Evolutionary conservation across 2,888 invertebrate species (phyloP), one percentile per base, ranked within the genome.

Genomic region (Drosophila quinaria): DNA sequence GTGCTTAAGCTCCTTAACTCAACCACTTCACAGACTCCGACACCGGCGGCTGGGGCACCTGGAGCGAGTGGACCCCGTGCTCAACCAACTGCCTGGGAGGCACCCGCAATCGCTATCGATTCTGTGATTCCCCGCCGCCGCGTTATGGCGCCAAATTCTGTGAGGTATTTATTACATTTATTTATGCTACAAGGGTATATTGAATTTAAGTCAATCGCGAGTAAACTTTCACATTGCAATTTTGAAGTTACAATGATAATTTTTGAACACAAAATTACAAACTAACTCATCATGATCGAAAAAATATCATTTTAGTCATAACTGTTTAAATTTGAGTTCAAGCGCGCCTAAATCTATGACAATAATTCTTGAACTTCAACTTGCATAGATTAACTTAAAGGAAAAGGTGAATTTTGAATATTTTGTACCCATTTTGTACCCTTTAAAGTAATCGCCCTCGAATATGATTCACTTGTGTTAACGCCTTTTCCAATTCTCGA

Each of bases 101-200:
- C 0, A 96, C 96, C 15, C 94, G 96, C 71, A 97, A 95, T 91
- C 94, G 98, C 15, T 97, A 97, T 92, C 94, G 98, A 78, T 96
- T 97, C 93, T 98, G 98, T 90, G 97, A 97, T 92, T 96, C 96
- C 0, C 98, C 98, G 0, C 96, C 97, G 0, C 97, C 98, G 0
- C 94, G 96, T 44, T 97, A 97, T 89, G 97, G 97, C 1, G 97
- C 97, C 11, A 96, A 96, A 91, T 97, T 96, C 92, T 98, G 98
- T 90, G 96, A 97, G 95, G 97, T 97, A 55, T 10, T 76, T 81
- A 67, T 51, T 8, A 25, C n/a, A n/a, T 19, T 58, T 22, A 9
- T 33, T 13, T 8, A 33, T 22, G 59, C 22, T 29, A 8, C 29
- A 29, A 29, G 29, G 1, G 29, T 29, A 1, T 8, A 29, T 29